Percentiles rank a stretch among this genome's conserved stretches.
These are phyloP conservation scores for Neosilurus hyrtlii DNA, from an alignment of 2,797 vertebrate species.

Conservation along the genomic window DNA sequence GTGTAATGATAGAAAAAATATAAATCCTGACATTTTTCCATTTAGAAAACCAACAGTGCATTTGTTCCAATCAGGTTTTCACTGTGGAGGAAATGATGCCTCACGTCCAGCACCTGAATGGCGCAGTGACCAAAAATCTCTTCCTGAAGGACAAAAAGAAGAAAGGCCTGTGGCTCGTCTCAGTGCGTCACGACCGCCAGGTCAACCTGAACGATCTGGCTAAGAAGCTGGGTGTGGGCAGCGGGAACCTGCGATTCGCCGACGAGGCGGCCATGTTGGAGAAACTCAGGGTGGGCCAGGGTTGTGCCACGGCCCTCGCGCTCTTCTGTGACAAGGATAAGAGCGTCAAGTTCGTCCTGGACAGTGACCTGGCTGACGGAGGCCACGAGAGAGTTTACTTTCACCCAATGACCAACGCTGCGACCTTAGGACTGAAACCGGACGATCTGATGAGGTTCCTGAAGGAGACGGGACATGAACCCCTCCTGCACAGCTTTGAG, in stretches of 20 bases:
- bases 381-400: conserved; percentile 81
- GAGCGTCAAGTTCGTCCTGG: conserved; percentile 83
- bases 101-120: conserved; percentile 81
- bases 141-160: conserved; percentile 96
- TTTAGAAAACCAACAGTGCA: not conserved
- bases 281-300: conserved; percentile 85
- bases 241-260: conserved; percentile 87
- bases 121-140: conserved; percentile 87
- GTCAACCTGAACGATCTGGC: conserved; percentile 85
- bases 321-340: conserved; percentile 81
- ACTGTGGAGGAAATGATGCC: conserved; percentile 96
- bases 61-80: conserved; percentile 77
- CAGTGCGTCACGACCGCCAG: conserved; percentile 80
- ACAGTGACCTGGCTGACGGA: conserved; percentile 79
- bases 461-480: conserved; percentile 84
- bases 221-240: conserved; percentile 84
- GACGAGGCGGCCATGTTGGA: conserved; percentile 86
- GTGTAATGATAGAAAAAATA: not conserved
- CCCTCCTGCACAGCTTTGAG: conserved; percentile 72
- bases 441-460: conserved; percentile 85
- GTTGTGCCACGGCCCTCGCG: conserved; percentile 83
- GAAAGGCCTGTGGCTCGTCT: conserved; percentile 87
- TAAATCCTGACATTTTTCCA: not conserved
- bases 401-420: conserved; percentile 91
- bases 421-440: conserved; percentile 84